Conservation (phyloP, 2,113 vertebrate species). For the Mesocricetus auratus region DNA sequence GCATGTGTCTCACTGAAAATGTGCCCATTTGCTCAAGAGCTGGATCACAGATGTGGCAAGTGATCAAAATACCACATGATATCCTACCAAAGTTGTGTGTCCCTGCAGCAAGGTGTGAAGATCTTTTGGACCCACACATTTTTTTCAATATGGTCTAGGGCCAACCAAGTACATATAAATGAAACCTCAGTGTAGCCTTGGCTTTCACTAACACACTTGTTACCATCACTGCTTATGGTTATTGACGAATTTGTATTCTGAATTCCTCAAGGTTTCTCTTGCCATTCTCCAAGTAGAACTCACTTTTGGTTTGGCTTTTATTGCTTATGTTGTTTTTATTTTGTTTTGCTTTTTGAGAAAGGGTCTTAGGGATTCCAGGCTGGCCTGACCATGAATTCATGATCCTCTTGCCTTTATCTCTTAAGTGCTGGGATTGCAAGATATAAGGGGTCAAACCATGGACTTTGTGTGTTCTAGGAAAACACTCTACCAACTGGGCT, state of each 20-base stretch:
- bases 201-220: not conserved
- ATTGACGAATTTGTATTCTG: not conserved
- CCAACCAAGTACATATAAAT: not conserved
- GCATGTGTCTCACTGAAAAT: not conserved
- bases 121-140: not conserved
- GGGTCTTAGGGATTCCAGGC: not conserved
- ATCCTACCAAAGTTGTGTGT: not conserved
- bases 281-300: not conserved
- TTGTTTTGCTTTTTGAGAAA: not conserved
- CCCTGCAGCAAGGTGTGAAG: not conserved
- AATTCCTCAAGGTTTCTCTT: not conserved
- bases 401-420: not conserved
- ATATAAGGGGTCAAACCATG: too few relatives aligned
- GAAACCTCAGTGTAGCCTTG: not conserved
- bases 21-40: not conserved
- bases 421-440: not conserved
- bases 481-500: not conserved
- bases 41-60: not conserved
- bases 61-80: not conserved
- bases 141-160: not conserved
- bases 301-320: not conserved
- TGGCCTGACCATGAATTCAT: not conserved
- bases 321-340: not conserved
- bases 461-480: not conserved
- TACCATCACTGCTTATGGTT: not conserved